Conservation (phyloP, 2,113 vertebrate species). For the Xiphophorus couchianus region DNA sequence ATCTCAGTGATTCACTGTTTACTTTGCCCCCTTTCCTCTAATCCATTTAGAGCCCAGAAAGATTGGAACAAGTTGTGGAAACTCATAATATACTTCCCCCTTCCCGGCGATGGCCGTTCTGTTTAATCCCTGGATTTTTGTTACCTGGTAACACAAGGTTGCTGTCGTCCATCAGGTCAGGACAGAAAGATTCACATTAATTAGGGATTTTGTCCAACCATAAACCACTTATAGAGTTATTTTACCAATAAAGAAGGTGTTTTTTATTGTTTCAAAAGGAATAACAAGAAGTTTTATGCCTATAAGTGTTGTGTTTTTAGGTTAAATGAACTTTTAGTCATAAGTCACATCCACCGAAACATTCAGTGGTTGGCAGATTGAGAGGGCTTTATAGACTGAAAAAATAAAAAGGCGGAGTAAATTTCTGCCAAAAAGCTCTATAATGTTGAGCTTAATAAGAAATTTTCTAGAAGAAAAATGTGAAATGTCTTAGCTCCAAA, state of each 20-base stretch:
- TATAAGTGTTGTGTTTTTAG: neutral
- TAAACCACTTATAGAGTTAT: neutral
- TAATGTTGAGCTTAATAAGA: no score
- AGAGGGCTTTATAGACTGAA: no score
- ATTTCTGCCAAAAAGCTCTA: no score
- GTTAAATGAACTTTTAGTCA: neutral
- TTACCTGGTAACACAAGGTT: conserved; percentile 60
- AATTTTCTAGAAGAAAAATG: no score
- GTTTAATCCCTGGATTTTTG: conserved; percentile 63
- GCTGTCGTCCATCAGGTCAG: conserved; percentile 49
- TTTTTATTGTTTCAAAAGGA: neutral
- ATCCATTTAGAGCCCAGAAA: conserved; percentile 66
- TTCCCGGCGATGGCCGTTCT: conserved; percentile 48
- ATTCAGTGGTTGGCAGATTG: neutral
- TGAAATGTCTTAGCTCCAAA: no score
- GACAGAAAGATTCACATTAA: conserved; percentile 26
- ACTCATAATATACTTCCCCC: conserved; percentile 60
- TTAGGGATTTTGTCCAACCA: conserved; percentile 10
- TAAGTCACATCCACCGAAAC: neutral
- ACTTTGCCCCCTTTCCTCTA: conserved; percentile 55
- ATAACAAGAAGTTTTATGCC: neutral
- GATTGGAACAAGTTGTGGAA: conserved; percentile 48
- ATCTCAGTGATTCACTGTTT: conserved; percentile 58
- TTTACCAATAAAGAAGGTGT: neutral
- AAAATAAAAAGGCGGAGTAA: no score